Evolutionary conservation across 2,797 vertebrate species (phyloP).

Genomic region (Gorsachius magnificus): DNA sequence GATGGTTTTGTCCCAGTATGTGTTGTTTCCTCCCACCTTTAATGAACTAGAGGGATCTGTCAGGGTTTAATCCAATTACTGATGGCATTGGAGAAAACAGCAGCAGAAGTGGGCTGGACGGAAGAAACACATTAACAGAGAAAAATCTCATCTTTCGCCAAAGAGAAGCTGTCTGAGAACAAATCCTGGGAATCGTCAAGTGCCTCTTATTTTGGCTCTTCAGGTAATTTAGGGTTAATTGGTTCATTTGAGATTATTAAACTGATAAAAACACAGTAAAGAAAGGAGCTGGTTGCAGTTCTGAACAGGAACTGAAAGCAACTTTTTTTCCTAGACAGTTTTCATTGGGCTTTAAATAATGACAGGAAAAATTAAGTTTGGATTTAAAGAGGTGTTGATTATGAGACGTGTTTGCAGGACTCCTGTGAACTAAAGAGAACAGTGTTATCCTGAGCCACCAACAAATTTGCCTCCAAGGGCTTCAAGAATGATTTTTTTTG

Average conservation of each 20-base stretch:
- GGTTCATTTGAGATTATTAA: background rate
- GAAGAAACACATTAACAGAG: background rate
- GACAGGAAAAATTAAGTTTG: background rate
- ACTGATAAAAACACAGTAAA: background rate
- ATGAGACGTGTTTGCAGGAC: background rate
- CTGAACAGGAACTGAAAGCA: background rate
- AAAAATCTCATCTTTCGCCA: background rate
- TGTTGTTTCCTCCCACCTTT: background rate
- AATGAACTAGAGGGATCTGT: background rate
- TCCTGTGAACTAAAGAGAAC: background rate
- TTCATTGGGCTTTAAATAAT: background rate
- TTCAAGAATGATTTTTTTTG: background rate
- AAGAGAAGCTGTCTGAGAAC: background rate
- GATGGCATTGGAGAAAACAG: background rate
- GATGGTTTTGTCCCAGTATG: background rate
- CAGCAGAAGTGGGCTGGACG: background rate
- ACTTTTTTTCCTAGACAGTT: background rate
- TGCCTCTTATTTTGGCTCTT: background rate
- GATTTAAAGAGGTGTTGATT: background rate
- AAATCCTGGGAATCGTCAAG: background rate
- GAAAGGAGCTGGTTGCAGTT: background rate
- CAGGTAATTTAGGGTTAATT: background rate
- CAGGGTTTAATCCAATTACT: constrained; percentile 33
- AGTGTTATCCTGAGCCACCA: background rate
- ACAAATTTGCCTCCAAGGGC: background rate